Conservation (phyloP, 2,113 vertebrate species). For the Origma solitaria region DNA sequence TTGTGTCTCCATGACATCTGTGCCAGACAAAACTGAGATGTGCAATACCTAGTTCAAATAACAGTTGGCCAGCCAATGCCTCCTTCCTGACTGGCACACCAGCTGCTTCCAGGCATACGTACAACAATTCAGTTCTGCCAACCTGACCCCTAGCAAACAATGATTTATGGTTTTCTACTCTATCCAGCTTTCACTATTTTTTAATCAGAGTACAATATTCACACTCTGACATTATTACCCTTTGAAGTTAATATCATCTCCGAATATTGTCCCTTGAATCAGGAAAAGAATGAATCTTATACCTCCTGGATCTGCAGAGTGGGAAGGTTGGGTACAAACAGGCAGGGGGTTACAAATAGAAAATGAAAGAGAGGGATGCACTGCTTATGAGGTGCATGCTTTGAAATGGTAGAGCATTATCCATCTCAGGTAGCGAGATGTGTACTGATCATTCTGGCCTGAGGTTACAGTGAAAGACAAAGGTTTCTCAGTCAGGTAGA, state of each 20-base stretch:
- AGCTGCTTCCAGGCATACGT: not conserved
- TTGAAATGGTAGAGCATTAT: not conserved
- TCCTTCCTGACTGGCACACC: not conserved
- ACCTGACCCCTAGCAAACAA: not conserved
- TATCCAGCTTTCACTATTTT: not conserved
- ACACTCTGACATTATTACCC: not conserved
- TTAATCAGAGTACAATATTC: not conserved
- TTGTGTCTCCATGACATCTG: not conserved
- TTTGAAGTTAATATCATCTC: not conserved
- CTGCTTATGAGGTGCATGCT: not conserved
- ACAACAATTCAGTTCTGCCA: not conserved
- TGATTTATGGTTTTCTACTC: not conserved
- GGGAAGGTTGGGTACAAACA: not conserved
- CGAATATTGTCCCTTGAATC: not conserved
- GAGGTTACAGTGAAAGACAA: not conserved
- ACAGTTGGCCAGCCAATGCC: not conserved
- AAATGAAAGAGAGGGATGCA: not conserved
- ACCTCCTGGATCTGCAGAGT: not conserved
- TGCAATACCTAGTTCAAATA: not conserved
- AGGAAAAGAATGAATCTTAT: not conserved
- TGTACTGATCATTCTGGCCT: not conserved
- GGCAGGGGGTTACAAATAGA: not conserved
- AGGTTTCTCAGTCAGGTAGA: not conserved
- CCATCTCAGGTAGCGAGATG: accelerated
- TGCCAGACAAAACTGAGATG: not conserved